These are phyloP conservation scores for Amphiduros pacificus DNA, from an alignment of 2,888 invertebrate species.

Conservation along the genomic window DNA sequence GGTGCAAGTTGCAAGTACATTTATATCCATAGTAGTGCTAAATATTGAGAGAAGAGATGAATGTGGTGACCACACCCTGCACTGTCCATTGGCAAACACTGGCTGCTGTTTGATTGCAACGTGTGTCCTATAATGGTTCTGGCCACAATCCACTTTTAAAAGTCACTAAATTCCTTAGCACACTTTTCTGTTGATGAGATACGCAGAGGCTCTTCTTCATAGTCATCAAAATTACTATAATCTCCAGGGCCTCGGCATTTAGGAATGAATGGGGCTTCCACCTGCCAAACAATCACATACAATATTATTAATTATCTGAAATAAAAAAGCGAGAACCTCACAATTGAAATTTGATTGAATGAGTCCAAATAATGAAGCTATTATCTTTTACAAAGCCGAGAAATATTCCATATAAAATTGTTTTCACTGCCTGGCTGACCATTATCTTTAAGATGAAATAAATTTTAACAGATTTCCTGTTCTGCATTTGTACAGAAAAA, in stretches of 20 bases:
- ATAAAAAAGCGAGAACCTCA: background rate
- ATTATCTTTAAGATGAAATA: too few species aligned
- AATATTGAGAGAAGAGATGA: too few species aligned
- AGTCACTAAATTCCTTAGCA: slow-evolving; percentile 99
- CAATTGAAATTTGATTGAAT: background rate
- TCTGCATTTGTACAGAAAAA: too few species aligned
- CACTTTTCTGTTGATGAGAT: slow-evolving; percentile 99
- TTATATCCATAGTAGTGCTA: too few species aligned
- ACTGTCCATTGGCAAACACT: background rate
- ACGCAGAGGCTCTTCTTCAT: slow-evolving; percentile 98
- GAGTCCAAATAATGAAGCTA: background rate
- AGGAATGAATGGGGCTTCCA: slow-evolving; percentile 98
- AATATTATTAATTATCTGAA: background rate
- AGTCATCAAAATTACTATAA: slow-evolving; percentile 99
- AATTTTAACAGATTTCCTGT: too few species aligned
- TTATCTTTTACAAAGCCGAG: too few species aligned
- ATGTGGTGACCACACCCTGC: too few species aligned
- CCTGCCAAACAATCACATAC: slow-evolving; percentile 60
- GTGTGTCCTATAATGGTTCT: slow-evolving; percentile 1
- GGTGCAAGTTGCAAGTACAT: too few species aligned
- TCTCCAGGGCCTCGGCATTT: slow-evolving; percentile 99
- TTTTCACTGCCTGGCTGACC: too few species aligned
- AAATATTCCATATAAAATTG: too few species aligned
- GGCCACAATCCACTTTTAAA: slow-evolving; percentile 60
- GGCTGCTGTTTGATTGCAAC: background rate